A percentile compares a stretch with the other conserved stretches of the same genome.
Evolutionary conservation across 1,140 invertebrate species (phyloP).

Genomic region (Pentalonia nigronervosa): DNA sequence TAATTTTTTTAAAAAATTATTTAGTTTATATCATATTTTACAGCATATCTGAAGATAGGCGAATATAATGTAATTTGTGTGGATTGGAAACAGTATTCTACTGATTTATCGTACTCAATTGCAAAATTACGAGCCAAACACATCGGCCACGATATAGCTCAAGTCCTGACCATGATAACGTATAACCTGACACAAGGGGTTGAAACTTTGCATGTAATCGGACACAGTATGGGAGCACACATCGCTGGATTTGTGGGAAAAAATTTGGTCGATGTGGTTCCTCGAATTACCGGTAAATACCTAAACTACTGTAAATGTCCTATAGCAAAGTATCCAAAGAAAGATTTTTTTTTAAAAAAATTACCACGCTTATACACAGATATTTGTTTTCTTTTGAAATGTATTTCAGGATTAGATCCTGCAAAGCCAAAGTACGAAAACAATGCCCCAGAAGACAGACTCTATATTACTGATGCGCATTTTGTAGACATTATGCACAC

Average conservation of each 20-base stretch:
- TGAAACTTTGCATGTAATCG: constrained; percentile 62
- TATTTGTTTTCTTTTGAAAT: background rate
- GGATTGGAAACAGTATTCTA: constrained; percentile 67
- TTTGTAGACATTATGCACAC: constrained; percentile 80
- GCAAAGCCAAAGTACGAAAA: constrained; percentile 74
- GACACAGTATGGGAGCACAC: constrained; percentile 64
- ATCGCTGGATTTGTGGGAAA: constrained; percentile 63
- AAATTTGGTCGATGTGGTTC: constrained; percentile 62
- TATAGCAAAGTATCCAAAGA: background rate
- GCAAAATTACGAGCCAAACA: constrained; percentile 64
- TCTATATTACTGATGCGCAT: constrained; percentile 72
- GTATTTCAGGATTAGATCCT: constrained; percentile 68
- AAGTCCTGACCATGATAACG: constrained; percentile 61
- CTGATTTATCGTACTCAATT: constrained; percentile 64
- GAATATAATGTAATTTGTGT: constrained; percentile 68
- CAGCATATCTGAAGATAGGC: background rate
- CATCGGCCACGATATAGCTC: constrained; percentile 45
- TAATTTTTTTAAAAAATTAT: background rate
- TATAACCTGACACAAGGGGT: constrained; percentile 56
- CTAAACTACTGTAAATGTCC: background rate
- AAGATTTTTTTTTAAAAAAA: background rate
- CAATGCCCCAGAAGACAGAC: constrained; percentile 66
- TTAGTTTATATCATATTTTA: background rate
- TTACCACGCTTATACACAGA: background rate
- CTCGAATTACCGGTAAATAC: constrained; percentile 62